Conservation (phyloP, 2,797 vertebrate species). For the Scolopax rusticola region DNA sequence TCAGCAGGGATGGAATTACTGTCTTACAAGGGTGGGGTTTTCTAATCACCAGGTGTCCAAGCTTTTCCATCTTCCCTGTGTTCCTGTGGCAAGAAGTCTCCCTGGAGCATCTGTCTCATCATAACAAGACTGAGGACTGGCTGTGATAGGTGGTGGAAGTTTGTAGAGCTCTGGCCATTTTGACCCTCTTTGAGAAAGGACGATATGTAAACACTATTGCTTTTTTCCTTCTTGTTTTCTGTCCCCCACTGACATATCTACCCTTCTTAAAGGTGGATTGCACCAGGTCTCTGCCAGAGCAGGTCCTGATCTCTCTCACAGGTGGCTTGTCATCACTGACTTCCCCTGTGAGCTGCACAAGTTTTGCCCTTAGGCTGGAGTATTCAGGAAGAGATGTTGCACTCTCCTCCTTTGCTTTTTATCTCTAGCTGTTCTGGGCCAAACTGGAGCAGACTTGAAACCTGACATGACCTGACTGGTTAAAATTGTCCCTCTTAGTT, state of each 20-base stretch:
- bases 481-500: neutral
- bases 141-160: neutral
- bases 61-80: neutral
- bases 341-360: neutral
- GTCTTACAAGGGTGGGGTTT: neutral
- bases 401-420: slow-evolving; percentile 3
- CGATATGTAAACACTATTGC: neutral
- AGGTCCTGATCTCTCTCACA: neutral
- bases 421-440: neutral
- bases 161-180: neutral
- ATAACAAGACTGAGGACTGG: neutral
- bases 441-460: neutral
- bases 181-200: neutral
- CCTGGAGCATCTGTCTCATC: neutral
- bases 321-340: neutral
- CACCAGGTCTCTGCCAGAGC: neutral
- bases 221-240: neutral
- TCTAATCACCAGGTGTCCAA: neutral
- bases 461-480: neutral
- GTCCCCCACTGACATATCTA: neutral
- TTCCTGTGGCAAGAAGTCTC: neutral
- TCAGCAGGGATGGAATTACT: neutral
- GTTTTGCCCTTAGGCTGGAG: neutral
- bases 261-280: neutral
- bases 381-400: neutral